A percentile compares a stretch with the other conserved stretches of the same genome.
Evolutionary conservation across 2,113 vertebrate species (phyloP).

Genomic region (Genyomyrus donnyi): DNA sequence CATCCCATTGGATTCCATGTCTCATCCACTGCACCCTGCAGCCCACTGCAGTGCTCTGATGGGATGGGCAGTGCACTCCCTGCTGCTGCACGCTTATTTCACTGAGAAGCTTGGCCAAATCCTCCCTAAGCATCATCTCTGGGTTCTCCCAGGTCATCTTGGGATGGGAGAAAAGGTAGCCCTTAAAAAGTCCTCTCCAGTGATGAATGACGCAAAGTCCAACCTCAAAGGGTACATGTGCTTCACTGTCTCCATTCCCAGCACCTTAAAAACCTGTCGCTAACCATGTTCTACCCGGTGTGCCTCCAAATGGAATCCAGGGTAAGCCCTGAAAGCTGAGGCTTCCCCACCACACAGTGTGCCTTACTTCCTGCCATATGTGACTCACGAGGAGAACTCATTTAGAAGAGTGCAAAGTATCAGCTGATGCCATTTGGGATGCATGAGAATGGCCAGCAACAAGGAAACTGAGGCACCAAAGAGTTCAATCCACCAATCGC

Average conservation of each 20-base stretch:
- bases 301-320: neutral
- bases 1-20: neutral
- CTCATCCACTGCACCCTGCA: neutral
- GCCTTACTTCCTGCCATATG: neutral
- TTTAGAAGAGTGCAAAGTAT: neutral
- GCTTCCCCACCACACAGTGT: neutral
- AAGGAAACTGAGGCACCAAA: neutral
- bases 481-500: neutral
- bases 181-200: neutral
- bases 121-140: slow-evolving; percentile 36
- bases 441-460: neutral
- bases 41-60: neutral
- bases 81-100: slow-evolving; percentile 26
- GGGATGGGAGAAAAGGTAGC: neutral
- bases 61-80: slow-evolving; percentile 29
- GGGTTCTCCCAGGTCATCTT: slow-evolving; percentile 22
- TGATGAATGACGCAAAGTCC: neutral
- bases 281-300: neutral
- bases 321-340: neutral
- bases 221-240: neutral
- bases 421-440: neutral
- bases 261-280: neutral
- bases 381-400: neutral
- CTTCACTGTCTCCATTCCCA: neutral
- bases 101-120: slow-evolving; percentile 39